Conservation (phyloP, 2,888 invertebrate species). For the Lamproptera curius region DNA sequence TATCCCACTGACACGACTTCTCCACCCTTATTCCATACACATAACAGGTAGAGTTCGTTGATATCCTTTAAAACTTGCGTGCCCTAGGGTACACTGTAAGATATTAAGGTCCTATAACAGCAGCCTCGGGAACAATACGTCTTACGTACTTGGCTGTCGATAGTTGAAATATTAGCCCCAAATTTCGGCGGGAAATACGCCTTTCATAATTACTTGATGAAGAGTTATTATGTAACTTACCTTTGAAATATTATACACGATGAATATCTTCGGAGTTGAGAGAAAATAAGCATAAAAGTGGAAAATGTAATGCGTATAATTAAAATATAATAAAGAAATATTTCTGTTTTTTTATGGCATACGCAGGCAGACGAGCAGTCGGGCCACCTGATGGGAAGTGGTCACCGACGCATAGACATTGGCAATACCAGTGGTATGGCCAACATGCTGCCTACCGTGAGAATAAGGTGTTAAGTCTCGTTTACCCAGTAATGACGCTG, state of each 20-base stretch:
- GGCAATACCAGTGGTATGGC: no score
- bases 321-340: background rate
- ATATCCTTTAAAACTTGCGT: background rate
- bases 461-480: no score
- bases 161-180: constrained; percentile 17
- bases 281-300: no score
- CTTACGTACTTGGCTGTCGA: constrained; percentile 15
- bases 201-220: constrained; percentile 11
- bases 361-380: no score
- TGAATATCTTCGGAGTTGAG: background rate
- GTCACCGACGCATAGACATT: no score
- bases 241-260: background rate
- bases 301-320: background rate
- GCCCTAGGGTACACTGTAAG: constrained; percentile 7
- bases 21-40: constrained; percentile 4
- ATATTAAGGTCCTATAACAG: constrained; percentile 20
- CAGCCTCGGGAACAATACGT: constrained; percentile 19
- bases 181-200: constrained; percentile 10
- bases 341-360: no score
- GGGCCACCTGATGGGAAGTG: no score
- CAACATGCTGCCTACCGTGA: no score
- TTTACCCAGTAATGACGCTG: no score
- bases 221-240: background rate
- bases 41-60: constrained; percentile 18
- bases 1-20: constrained; percentile 9